Percentiles rank a stretch among this genome's conserved stretches.
Conservation (phyloP, 1,140 invertebrate genomes). For the Megalopta genalis region DNA sequence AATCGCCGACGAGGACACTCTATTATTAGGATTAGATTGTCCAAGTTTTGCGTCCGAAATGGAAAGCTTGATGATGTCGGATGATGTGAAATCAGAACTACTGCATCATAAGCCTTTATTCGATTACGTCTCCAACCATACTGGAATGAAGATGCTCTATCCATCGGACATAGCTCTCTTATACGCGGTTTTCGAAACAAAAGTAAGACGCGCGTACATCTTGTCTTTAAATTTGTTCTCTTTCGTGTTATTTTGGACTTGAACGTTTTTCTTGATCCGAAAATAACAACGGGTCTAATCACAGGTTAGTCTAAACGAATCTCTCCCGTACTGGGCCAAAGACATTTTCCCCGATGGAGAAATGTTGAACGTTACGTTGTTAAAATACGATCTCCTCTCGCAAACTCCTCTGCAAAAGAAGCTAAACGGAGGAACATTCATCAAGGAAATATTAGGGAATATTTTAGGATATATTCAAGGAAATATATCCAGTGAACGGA, state of each 20-base stretch:
- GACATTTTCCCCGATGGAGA: constrained; percentile 62
- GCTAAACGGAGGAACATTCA: constrained; percentile 71
- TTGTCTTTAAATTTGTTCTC: no score
- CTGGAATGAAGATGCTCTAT: constrained; percentile 55
- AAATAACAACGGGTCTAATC: constrained; percentile 1
- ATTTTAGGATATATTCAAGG: constrained; percentile 43
- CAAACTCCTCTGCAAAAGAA: constrained; percentile 62
- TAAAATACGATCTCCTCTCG: constrained; percentile 67
- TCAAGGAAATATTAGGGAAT: constrained; percentile 68
- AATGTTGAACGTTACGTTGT: constrained; percentile 59
- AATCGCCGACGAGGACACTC: constrained; percentile 51
- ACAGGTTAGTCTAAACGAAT: constrained; percentile 59
- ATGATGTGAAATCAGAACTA: background rate
- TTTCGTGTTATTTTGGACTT: no score
- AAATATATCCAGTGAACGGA: constrained; percentile 34
- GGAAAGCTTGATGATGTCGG: constrained; percentile 27
- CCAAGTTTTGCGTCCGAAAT: constrained; percentile 65
- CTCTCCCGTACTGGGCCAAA: constrained; percentile 65
- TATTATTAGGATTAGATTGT: constrained; percentile 71
- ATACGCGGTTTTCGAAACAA: constrained; percentile 67
- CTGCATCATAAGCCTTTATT: constrained; percentile 52
- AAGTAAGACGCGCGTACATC: constrained; percentile 53
- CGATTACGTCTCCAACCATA: constrained; percentile 54
- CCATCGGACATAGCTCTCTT: constrained; percentile 64
- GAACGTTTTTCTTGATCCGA: no score